Evolutionary conservation across 1,140 invertebrate species (phyloP).

Genomic region (Sinella curviseta): DNA sequence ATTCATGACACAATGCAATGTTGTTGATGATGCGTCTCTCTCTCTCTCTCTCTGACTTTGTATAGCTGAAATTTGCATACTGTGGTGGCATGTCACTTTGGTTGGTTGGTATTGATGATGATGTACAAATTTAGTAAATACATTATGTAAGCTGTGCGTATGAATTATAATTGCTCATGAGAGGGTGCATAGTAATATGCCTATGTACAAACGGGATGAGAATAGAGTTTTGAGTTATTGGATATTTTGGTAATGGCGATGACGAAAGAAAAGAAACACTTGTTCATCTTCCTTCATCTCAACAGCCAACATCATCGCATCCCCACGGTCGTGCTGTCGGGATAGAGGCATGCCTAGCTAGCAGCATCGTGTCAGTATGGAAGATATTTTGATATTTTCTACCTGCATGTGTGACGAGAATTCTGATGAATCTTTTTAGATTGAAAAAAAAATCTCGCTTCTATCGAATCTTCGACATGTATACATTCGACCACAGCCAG

Average conservation of each 20-base stretch:
- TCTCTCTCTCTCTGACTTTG: not conserved
- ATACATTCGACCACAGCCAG: not conserved
- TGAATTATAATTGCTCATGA: not conserved
- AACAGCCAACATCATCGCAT: not conserved
- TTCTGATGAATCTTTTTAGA: not conserved
- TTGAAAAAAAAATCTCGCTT: not conserved
- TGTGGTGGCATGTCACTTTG: no score
- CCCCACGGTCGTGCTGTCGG: not conserved
- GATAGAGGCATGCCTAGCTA: not conserved
- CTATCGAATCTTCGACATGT: not conserved
- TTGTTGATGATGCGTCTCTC: not conserved
- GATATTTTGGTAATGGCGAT: not conserved
- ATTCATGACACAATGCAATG: conserved; percentile 10
- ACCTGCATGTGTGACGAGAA: not conserved
- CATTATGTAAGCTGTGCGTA: no score
- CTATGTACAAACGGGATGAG: not conserved
- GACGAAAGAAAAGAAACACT: conserved; percentile 1
- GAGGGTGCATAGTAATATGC: not conserved
- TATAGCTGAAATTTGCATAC: not conserved
- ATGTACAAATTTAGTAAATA: no score
- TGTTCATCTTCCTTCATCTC: not conserved
- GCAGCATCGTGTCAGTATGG: not conserved
- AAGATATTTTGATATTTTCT: not conserved
- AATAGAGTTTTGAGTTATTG: not conserved
- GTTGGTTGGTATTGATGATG: no score